Conservation (phyloP, 1,140 invertebrate genomes). For the Microplitis demolitor region DNA sequence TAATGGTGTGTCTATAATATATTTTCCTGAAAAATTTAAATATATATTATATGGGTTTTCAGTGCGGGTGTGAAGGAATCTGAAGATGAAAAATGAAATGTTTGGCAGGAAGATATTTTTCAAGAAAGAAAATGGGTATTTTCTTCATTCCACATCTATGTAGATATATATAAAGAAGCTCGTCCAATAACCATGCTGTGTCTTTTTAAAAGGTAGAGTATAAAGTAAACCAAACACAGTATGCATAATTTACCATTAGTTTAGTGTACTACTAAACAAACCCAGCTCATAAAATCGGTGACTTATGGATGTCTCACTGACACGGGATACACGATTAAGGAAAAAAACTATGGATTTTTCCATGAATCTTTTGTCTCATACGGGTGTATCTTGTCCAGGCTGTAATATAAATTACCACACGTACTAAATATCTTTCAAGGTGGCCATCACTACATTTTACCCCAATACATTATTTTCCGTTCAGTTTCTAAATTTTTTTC, state of each 20-base stretch:
- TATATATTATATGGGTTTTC: neutral
- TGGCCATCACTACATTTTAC: neutral
- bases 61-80: neutral
- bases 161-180: too few species aligned
- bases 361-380: slow-evolving; percentile 21
- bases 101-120: neutral
- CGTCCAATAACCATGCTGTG: too few species aligned
- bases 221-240: slow-evolving; percentile 13
- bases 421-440: too few species aligned
- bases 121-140: neutral
- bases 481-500: neutral
- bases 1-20: too few species aligned
- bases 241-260: slow-evolving; percentile 40
- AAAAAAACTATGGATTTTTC: slow-evolving; percentile 18
- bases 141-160: too few species aligned
- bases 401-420: too few species aligned
- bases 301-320: slow-evolving; percentile 38
- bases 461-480: too few species aligned
- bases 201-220: neutral
- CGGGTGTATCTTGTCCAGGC: too few species aligned
- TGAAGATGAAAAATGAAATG: slow-evolving; percentile 8
- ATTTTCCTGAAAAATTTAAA: too few species aligned
- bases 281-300: slow-evolving; percentile 37
- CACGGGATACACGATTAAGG: slow-evolving; percentile 26
- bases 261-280: slow-evolving; percentile 28